phyloP scores from a whole-genome alignment of 1,140 invertebrate genomes.

The Drosophila bocqueti region DNA sequence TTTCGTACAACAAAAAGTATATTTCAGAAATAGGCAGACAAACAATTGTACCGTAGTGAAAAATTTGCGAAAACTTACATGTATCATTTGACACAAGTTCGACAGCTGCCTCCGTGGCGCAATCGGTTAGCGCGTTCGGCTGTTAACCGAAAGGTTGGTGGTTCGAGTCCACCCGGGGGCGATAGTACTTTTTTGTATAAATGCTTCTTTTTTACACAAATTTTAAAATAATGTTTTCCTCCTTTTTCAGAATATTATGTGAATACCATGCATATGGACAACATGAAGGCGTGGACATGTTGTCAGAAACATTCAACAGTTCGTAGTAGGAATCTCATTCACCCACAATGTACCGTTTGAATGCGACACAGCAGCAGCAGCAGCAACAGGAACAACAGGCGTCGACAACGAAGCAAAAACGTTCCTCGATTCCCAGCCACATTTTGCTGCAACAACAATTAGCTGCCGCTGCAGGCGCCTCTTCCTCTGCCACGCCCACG shows the following conservation, averaged over 20 bases:
- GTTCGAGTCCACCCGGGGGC: conserved; percentile 92
- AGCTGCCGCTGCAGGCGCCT: conserved; percentile 57
- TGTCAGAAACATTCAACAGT: conserved; percentile 57
- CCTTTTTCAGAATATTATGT: conserved; percentile 53
- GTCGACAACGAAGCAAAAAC: conserved; percentile 51
- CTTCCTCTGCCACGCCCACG: conserved; percentile 29
- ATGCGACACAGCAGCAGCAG: conserved; percentile 64
- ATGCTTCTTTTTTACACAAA: not conserved
- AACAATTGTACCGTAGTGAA: not conserved
- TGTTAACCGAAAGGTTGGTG: conserved; percentile 94
- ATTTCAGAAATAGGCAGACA: too few species aligned
- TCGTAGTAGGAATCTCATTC: conserved; percentile 41
- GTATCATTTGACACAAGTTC: not conserved
- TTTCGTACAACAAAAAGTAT: too few species aligned
- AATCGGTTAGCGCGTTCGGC: conserved; percentile 90
- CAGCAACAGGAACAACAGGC: conserved; percentile 53
- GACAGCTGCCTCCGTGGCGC: conserved; percentile 88
- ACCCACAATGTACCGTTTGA: conserved; percentile 79
- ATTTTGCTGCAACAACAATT: conserved; percentile 81
- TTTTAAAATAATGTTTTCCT: not conserved
- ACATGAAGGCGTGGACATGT: conserved; percentile 74
- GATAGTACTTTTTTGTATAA: conserved; percentile 23
- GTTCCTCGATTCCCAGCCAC: conserved; percentile 70
- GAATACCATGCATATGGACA: conserved; percentile 64
- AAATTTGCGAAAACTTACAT: not conserved